Base-by-base conservation (phyloP, 2,888 invertebrate species). In the Mythimna vitellina region DNA sequence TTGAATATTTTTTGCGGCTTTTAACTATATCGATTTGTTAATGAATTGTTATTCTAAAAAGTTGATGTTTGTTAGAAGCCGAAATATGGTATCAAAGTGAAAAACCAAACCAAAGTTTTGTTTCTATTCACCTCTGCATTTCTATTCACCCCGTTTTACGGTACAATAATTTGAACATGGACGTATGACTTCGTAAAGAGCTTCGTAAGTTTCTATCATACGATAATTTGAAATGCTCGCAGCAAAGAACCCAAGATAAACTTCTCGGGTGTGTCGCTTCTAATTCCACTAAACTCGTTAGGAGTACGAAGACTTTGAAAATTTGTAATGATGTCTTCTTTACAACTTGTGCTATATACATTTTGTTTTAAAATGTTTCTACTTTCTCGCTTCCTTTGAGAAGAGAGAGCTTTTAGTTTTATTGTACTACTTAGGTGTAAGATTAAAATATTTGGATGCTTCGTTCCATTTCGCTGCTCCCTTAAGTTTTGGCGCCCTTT, bases 251-350 rank as follows among this genome's bases (percentile, higher is more conserved):
- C 29, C 20, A 22, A 49, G 54, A 56, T 20, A 25, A 77, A 74
- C 49, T 74, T 70, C 51, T 38, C 17, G n/a, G 32, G 35, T 71
- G 7, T 58, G 62, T n/a, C 78, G 53, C 70, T 46, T 78, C 32
- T 70, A 63, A 75, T 78, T 78, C 42, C n/a, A 38, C 20, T 42
- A 12, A 63, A 63, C 32, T 63, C 58, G 42, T 46, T 35, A 38
- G 14, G 9, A 58, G 51, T 46, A 46, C 9, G 71, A 32, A 46
- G 57, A 78, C 53, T 54, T 57, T 2, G 57, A 20, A 58, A 71
- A 71, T 75, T 46, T 78, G 51, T 78, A 63, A 75, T 58, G 53
- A 71, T 71, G 71, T 71, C 78, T 53, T 63, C 72, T 72, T 63
- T 22, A 53, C 20, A 78, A 75, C 35, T 71, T 71, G 38, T 32